Conservation (phyloP, 2,113 vertebrate genomes). For the Sebastes fasciatus region DNA sequence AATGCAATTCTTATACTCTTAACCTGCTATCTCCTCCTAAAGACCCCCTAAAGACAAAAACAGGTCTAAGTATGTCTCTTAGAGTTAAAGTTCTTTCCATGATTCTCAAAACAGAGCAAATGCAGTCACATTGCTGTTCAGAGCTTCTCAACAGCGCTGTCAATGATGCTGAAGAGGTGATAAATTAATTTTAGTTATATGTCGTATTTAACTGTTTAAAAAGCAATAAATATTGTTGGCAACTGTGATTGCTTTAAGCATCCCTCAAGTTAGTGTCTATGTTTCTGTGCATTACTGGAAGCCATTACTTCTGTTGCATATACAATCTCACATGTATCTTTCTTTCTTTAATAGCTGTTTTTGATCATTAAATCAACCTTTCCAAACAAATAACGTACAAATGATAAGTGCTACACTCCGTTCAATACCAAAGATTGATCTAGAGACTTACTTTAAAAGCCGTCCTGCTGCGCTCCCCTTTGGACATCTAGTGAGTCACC, state of each 20-base stretch:
- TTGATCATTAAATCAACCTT: neutral
- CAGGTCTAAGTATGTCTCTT: no score
- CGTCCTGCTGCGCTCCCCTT: constrained; percentile 13
- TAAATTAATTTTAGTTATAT: neutral
- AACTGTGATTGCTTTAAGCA: neutral
- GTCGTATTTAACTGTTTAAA: neutral
- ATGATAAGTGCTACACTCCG: neutral
- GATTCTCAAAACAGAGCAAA: neutral
- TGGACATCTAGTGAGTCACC: constrained; percentile 31
- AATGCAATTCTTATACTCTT: no score
- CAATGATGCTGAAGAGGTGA: neutral
- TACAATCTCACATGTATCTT: neutral
- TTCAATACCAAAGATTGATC: constrained; percentile 17
- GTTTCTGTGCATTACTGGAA: neutral
- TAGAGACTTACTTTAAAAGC: constrained; percentile 33
- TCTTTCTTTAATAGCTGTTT: neutral
- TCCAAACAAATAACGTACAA: neutral
- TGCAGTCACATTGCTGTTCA: neutral
- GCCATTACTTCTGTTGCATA: neutral
- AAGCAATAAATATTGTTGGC: neutral
- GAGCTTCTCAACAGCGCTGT: neutral
- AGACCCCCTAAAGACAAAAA: no score
- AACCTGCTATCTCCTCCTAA: no score
- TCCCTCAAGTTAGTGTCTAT: neutral
- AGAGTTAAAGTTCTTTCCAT: neutral